Conservation (phyloP, 1,140 invertebrate species). For the Colletes latitarsis region DNA sequence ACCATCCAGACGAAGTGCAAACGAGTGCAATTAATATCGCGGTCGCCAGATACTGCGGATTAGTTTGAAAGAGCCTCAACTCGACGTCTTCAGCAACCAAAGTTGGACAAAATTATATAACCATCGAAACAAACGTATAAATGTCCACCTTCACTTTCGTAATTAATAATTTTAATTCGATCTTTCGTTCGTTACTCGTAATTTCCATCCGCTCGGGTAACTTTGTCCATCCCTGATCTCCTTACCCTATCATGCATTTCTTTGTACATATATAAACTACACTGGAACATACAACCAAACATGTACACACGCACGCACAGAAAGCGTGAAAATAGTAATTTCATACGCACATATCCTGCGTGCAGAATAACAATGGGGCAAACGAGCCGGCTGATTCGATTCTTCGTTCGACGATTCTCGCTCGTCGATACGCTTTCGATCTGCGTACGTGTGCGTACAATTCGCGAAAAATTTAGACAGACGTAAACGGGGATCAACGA, state of each 20-base stretch:
- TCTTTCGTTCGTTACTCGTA: no score
- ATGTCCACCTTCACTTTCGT: no score
- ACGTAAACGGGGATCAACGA: not conserved
- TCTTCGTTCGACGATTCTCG: not conserved
- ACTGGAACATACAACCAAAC: constrained; percentile 8
- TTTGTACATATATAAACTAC: not conserved
- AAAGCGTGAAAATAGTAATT: constrained; percentile 14
- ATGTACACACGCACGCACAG: not conserved
- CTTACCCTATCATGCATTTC: not conserved
- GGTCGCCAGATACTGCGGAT: no score
- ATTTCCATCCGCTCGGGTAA: no score
- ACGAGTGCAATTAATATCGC: no score
- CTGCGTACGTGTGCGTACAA: no score
- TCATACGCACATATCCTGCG: not conserved
- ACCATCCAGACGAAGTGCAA: no score
- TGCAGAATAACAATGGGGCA: not conserved
- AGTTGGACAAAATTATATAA: no score
- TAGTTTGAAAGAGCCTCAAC: no score
- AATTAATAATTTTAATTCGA: no score
- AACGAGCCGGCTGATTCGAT: not conserved
- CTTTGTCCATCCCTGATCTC: not conserved
- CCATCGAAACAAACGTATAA: no score
- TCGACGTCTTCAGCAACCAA: no score
- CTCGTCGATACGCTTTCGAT: not conserved
- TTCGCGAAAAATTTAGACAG: not conserved